phyloP scores from a whole-genome alignment of 1,140 invertebrate genomes.

The Atta colombica region DNA sequence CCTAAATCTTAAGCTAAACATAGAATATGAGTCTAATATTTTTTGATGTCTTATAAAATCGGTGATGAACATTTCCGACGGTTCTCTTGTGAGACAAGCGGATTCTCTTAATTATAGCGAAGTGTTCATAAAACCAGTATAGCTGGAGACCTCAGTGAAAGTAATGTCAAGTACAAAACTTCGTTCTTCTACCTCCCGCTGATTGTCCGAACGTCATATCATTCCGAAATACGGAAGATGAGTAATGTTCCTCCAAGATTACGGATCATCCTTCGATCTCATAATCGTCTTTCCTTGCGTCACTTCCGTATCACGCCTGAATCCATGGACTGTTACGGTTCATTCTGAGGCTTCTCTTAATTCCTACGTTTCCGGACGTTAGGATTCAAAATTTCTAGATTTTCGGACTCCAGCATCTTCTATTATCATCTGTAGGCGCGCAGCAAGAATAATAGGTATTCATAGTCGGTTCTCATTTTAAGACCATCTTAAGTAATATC shows the following conservation, averaged over 20 bases:
- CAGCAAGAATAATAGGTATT: not conserved
- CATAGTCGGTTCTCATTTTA: no score
- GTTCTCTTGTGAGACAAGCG: not conserved
- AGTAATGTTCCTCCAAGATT: slow-evolving; percentile 47
- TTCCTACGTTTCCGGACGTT: not conserved
- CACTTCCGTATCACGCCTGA: not conserved
- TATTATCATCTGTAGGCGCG: not conserved
- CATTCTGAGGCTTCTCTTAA: not conserved
- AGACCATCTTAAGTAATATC: no score
- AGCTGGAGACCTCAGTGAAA: slow-evolving; percentile 64
- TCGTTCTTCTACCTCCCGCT: slow-evolving; percentile 53
- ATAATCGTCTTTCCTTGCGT: slow-evolving; percentile 25
- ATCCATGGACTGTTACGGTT: not conserved
- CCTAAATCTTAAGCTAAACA: no score
- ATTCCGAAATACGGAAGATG: slow-evolving; percentile 29
- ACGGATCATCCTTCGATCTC: not conserved
- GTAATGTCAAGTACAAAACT: slow-evolving; percentile 71
- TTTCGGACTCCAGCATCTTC: slow-evolving; percentile 34
- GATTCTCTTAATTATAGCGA: not conserved
- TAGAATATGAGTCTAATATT: no score
- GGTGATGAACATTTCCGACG: no score
- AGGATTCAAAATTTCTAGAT: not conserved
- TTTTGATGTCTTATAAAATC: no score
- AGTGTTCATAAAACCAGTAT: slow-evolving; percentile 49
- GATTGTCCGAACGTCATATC: slow-evolving; percentile 17